phyloP scores from a whole-genome alignment of 2,113 vertebrate genomes.

The Scalopus aquaticus region DNA sequence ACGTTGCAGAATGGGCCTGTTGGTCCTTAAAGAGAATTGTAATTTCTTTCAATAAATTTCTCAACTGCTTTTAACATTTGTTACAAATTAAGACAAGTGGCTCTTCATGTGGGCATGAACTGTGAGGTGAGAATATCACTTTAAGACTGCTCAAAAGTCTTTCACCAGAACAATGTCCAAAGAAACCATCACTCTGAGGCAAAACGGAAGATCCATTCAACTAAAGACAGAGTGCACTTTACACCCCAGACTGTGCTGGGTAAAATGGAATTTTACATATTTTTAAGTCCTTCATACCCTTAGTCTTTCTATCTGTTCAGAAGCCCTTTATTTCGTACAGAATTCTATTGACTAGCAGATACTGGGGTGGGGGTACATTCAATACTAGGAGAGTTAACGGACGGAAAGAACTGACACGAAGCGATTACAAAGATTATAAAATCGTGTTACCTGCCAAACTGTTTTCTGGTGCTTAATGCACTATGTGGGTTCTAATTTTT shows the following conservation, averaged over 20 bases:
- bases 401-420: background rate
- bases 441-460: background rate
- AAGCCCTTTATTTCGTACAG: background rate
- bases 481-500: background rate
- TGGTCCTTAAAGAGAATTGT: background rate
- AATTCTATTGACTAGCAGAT: background rate
- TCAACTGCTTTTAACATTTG: background rate
- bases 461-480: background rate
- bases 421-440: background rate
- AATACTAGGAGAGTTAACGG: background rate
- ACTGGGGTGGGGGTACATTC: no score
- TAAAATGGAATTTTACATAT: background rate
- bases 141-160: background rate
- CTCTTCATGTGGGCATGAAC: background rate
- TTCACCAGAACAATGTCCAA: background rate
- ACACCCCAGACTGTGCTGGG: background rate
- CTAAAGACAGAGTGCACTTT: background rate
- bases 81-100: conserved; percentile 14
- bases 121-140: background rate
- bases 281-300: background rate
- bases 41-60: conserved; percentile 1
- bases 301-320: background rate
- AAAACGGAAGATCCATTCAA: background rate
- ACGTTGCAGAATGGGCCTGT: background rate
- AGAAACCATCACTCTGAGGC: background rate